Base-by-base conservation (phyloP, 2,113 vertebrate genomes). In the Recurvirostra avosetta region DNA sequence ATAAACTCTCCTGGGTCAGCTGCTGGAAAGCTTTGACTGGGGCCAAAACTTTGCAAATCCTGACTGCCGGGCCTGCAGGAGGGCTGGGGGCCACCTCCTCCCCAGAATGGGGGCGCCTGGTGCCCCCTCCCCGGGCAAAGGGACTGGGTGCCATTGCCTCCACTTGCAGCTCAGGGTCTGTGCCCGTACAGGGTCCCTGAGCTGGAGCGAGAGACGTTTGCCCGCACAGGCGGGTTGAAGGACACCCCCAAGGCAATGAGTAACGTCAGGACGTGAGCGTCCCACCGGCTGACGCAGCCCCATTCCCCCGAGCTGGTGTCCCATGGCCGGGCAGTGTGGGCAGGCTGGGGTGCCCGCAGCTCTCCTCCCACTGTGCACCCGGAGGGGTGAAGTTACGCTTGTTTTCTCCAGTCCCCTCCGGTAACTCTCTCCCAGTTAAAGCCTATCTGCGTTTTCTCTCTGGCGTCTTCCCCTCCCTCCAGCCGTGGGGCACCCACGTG, bases 401-500 rank as follows among this genome's bases (percentile, higher is more conserved):
- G 61, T 77, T 95, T 89, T 20, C 65, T 25, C 59, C 27, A 2
- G 0, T 73, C 15, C 67, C 72, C 72, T 79, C 73, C 45, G 41
- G 85, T 90, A 79, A 72, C 66, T 88, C 56, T 67, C 84, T 95
- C 52, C 40, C 23, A 17, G 72, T 88, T 76, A 65, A 86, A 58
- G 40, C 30, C 67, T 0, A 4, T 76, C 82, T 95, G 75, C 5
- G 2, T 94, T 90, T 95, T 95, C 82, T 85, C 70, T 80, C 73
- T 81, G 77, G 87, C 18, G 1, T 74, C 67, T 83, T 86, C 67
- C 59, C 78, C 45, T 45, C 45, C 45, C 45, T 45, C 43, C 20
- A 19, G 92, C 94, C 13, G 0, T 88, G 72, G 86, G 88, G 91
- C 86, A 86, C 72, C 90, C 91, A 90, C 15, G 47, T 96, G 88